Evolutionary conservation across 2,113 vertebrate species (phyloP).

Genomic region (Elanoides forficatus): DNA sequence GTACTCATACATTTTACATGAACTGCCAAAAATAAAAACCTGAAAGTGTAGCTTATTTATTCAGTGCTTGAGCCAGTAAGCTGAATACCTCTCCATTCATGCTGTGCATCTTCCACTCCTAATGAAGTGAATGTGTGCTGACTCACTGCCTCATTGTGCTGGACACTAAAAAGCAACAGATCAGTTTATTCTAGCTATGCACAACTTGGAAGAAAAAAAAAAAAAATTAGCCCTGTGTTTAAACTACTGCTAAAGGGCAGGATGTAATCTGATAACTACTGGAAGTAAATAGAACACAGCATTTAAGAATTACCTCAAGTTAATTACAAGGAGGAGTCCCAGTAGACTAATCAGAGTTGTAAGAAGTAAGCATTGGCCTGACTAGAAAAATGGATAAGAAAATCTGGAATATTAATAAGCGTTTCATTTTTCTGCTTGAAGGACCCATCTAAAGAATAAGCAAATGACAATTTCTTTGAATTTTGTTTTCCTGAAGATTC

Average conservation of each 20-base stretch:
- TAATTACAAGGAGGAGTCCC: background rate
- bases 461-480: background rate
- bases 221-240: background rate
- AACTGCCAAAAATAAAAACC: background rate
- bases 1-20: background rate
- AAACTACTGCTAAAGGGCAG: background rate
- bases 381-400: background rate
- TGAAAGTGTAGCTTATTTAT: background rate
- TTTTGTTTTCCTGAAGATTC: background rate
- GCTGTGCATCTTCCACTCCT: background rate
- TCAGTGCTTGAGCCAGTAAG: background rate
- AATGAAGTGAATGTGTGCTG: background rate
- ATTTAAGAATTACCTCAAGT: constrained; percentile 5
- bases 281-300: background rate
- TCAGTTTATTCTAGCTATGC: background rate
- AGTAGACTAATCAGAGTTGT: background rate
- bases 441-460: background rate
- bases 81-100: background rate
- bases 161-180: background rate
- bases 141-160: background rate
- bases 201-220: background rate
- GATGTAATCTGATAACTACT: background rate
- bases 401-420: background rate
- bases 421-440: background rate
- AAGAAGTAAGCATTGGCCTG: background rate